These are phyloP conservation scores for Strix uralensis DNA, from an alignment of 2,113 vertebrate species.

Conservation along the genomic window DNA sequence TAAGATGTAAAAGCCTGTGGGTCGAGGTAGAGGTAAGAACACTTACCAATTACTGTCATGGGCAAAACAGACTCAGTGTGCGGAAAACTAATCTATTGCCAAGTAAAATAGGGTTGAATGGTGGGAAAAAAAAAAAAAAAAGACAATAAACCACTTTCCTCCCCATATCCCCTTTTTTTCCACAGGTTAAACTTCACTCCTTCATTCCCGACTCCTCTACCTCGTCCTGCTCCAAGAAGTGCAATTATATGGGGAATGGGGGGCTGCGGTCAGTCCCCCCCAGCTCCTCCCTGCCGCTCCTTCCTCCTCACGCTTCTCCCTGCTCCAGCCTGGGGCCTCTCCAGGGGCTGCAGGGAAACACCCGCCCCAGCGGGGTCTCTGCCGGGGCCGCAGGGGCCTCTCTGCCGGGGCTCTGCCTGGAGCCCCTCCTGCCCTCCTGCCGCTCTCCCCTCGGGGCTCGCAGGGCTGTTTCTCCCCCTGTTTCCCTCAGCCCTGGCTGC, in stretches of 20 bases:
- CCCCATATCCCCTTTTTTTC: background rate
- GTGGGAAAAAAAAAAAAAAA: background rate
- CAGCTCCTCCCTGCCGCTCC: background rate
- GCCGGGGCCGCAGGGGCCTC: accelerated
- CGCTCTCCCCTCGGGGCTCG: background rate
- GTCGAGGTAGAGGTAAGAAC: background rate
- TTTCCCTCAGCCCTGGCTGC: background rate
- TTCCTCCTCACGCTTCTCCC: background rate
- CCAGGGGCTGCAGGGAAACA: background rate
- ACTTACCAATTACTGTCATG: background rate
- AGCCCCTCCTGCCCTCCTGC: background rate
- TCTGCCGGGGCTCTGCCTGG: background rate
- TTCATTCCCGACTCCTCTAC: background rate
- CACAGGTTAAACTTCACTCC: background rate
- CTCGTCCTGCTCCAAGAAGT: background rate
- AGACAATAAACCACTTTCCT: background rate
- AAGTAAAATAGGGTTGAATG: background rate
- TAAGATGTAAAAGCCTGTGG: background rate
- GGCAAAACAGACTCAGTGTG: background rate
- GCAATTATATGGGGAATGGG: background rate
- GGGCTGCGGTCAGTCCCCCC: accelerated
- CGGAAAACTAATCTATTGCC: background rate
- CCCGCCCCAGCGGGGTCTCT: background rate
- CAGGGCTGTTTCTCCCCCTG: background rate
- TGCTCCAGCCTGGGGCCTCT: background rate